These are phyloP conservation scores for Neolamprologus toae DNA, from an alignment of 2,113 vertebrate genomes.

Conservation along the genomic window DNA sequence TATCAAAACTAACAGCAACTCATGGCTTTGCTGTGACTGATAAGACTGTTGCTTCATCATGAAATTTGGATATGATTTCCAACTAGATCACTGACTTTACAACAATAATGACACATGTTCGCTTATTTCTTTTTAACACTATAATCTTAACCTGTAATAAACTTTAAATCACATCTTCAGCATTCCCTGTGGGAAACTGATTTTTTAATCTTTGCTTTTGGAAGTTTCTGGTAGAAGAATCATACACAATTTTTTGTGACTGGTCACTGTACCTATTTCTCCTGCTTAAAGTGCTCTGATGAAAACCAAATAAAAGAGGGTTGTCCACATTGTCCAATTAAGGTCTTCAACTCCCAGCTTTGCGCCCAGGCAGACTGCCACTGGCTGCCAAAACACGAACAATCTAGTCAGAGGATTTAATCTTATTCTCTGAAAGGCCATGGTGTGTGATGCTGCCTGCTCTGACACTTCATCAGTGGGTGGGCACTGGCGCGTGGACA, in stretches of 20 bases:
- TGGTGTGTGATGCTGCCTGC: conserved; percentile 19
- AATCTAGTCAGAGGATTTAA: conserved; percentile 50
- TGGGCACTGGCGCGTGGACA: conserved; percentile 48
- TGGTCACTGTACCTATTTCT: conserved; percentile 3
- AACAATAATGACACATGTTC: background rate
- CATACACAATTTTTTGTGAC: background rate
- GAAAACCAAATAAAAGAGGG: conserved; percentile 44
- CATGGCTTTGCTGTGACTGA: background rate
- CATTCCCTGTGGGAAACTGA: background rate
- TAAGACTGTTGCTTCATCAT: background rate
- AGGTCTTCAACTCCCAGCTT: conserved; percentile 42
- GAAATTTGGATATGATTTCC: background rate
- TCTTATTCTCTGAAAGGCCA: conserved; percentile 31
- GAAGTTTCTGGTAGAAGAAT: background rate
- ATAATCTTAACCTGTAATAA: background rate
- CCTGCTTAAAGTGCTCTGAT: conserved; percentile 33
- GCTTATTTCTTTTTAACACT: background rate
- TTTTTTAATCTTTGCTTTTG: background rate
- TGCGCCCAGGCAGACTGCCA: conserved; percentile 25
- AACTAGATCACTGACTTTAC: background rate
- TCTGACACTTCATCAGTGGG: conserved; percentile 52
- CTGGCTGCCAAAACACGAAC: conserved; percentile 33
- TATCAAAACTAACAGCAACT: background rate
- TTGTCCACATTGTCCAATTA: conserved; percentile 58
- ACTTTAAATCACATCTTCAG: background rate